Percentiles rank a stretch among this genome's conserved stretches.
These are phyloP conservation scores for Danio kyathit DNA, from an alignment of 2,797 vertebrate species.

Conservation along the genomic window DNA sequence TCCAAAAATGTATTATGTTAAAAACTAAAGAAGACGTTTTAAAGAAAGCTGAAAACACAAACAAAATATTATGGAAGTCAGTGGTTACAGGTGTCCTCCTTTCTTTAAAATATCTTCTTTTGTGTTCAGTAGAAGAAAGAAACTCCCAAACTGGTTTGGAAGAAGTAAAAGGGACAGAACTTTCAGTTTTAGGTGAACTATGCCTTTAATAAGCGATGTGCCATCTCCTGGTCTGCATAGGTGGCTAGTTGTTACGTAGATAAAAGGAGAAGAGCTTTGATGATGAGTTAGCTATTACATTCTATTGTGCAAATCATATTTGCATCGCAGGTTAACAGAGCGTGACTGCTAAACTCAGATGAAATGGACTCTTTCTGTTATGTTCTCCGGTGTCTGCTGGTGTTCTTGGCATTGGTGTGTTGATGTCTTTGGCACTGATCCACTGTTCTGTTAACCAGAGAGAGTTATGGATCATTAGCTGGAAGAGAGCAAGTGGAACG, in stretches of 20 bases:
- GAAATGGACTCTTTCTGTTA: conserved; percentile 19
- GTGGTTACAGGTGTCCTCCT: no score
- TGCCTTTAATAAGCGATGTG: not conserved
- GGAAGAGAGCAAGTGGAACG: conserved; percentile 17
- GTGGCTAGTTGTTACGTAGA: not conserved
- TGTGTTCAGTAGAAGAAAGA: no score
- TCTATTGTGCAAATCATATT: not conserved
- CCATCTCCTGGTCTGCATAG: not conserved
- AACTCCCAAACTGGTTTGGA: no score
- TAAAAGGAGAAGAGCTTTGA: conserved; percentile 6
- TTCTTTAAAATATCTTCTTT: no score
- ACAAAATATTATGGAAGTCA: no score
- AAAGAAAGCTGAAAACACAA: no score
- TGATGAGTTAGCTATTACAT: not conserved
- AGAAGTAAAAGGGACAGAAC: no score
- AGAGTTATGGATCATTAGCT: conserved; percentile 44
- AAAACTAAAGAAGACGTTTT: no score
- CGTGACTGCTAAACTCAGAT: not conserved
- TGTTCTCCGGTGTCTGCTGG: conserved; percentile 20
- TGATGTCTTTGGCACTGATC: conserved; percentile 71
- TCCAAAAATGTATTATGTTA: no score
- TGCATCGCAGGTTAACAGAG: conserved; percentile 2
- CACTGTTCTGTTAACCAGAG: conserved; percentile 73
- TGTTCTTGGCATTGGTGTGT: conserved; percentile 26
- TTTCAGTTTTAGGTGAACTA: no score